Evolutionary conservation across 2,888 invertebrate genomes (phyloP).

Genomic region (Parasteatoda lunata): DNA sequence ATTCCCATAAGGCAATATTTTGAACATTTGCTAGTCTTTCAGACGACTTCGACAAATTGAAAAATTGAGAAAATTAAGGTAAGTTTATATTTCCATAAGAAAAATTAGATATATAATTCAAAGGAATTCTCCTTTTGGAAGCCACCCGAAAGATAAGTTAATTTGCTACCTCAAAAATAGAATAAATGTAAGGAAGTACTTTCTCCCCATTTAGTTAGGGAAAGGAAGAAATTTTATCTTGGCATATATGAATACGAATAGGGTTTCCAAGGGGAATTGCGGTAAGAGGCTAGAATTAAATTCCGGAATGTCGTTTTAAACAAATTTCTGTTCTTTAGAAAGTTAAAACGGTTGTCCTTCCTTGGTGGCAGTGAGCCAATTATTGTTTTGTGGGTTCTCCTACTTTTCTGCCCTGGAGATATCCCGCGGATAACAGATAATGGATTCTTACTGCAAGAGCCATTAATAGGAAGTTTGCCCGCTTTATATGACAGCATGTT

Average conservation of each 20-base stretch:
- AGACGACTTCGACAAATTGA: background rate
- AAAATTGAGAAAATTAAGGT: background rate
- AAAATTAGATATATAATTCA: constrained; percentile 25
- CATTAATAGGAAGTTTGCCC: constrained; percentile 32
- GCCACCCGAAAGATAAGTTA: background rate
- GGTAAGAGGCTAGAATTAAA: constrained; percentile 22
- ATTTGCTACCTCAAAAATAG: background rate
- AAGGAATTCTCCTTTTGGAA: background rate
- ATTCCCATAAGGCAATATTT: no score
- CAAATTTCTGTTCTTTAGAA: background rate
- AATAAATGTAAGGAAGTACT: background rate
- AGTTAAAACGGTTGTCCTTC: background rate
- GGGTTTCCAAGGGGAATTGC: background rate
- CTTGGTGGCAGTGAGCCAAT: constrained; percentile 42
- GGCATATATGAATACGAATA: constrained; percentile 14
- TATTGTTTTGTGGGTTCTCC: constrained; percentile 32
- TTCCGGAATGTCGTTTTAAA: constrained; percentile 18
- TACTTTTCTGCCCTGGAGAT: constrained; percentile 15
- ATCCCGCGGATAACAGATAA: constrained; percentile 25
- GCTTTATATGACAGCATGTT: constrained; percentile 12
- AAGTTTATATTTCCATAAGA: constrained; percentile 7
- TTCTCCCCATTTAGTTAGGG: background rate
- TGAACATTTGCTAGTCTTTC: no score
- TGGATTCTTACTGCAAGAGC: constrained; percentile 23
- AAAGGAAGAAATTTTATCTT: constrained; percentile 18